phyloP scores from a whole-genome alignment of 2,113 vertebrate genomes.

The Plectropomus leopardus region DNA sequence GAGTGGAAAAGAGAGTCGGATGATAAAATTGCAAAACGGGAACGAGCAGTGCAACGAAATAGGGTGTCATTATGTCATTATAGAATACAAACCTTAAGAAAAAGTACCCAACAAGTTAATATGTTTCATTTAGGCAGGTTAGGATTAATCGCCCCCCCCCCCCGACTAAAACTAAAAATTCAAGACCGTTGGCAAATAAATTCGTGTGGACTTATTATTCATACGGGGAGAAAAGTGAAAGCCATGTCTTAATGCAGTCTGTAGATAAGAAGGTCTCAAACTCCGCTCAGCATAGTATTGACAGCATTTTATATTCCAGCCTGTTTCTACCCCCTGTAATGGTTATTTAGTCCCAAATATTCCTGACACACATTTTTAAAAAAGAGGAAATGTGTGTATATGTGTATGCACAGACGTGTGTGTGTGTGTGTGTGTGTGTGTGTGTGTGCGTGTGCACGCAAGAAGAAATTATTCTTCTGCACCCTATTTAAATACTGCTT shows the following conservation, averaged over 20 bases:
- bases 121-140: conserved; percentile 55
- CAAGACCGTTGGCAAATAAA: conserved; percentile 51
- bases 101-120: conserved; percentile 43
- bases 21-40: conserved; percentile 27
- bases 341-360: conserved; percentile 75
- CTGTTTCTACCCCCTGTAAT: conserved; percentile 69
- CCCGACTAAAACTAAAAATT: conserved; percentile 40
- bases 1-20: not conserved
- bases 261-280: conserved; percentile 77
- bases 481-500: conserved; percentile 76
- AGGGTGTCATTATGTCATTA: too few species aligned
- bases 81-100: conserved; percentile 42
- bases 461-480: conserved; percentile 66
- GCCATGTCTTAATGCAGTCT: conserved; percentile 66
- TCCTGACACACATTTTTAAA: conserved; percentile 58
- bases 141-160: conserved; percentile 14
- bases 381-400: conserved; percentile 5
- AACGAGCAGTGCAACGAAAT: conserved; percentile 31
- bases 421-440: too few species aligned
- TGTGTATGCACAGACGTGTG: not conserved
- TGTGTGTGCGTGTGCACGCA: conserved; percentile 18
- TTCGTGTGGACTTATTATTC: conserved; percentile 72
- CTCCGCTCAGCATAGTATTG: conserved; percentile 49
- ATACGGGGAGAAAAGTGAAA: conserved; percentile 65
- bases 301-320: conserved; percentile 72